Conservation (phyloP, 2,888 invertebrate species). For the Rhagonycha fulva region DNA sequence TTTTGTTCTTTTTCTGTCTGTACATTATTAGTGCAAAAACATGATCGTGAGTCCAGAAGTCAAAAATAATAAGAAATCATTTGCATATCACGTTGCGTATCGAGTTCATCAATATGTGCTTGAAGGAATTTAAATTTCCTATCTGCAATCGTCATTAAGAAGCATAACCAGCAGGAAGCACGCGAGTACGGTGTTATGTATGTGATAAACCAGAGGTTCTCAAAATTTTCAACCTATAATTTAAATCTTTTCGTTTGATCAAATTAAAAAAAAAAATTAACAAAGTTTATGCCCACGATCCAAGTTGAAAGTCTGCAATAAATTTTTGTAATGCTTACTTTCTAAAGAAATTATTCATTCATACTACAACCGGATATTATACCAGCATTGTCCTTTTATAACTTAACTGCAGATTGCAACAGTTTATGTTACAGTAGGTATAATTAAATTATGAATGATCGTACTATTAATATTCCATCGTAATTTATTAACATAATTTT, state of each 20-base stretch:
- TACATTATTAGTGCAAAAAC: background rate
- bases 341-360: background rate
- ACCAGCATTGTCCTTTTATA: background rate
- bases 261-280: too few relatives aligned
- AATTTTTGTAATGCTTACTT: background rate
- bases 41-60: background rate
- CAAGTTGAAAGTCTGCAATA: background rate
- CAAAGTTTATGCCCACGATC: background rate
- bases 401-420: background rate
- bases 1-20: background rate
- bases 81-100: background rate
- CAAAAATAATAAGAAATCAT: background rate
- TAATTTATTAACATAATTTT: too few relatives aligned
- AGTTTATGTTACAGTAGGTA: background rate
- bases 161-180: background rate
- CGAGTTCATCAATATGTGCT: background rate
- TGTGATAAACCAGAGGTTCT: background rate
- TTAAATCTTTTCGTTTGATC: too few relatives aligned
- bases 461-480: background rate
- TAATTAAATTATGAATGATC: background rate
- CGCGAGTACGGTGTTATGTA: background rate
- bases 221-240: background rate
- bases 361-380: background rate
- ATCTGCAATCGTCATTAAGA: background rate
- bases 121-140: background rate